These are phyloP conservation scores for Aphelinus certus DNA, from an alignment of 1,140 invertebrate species.

Conservation along the genomic window DNA sequence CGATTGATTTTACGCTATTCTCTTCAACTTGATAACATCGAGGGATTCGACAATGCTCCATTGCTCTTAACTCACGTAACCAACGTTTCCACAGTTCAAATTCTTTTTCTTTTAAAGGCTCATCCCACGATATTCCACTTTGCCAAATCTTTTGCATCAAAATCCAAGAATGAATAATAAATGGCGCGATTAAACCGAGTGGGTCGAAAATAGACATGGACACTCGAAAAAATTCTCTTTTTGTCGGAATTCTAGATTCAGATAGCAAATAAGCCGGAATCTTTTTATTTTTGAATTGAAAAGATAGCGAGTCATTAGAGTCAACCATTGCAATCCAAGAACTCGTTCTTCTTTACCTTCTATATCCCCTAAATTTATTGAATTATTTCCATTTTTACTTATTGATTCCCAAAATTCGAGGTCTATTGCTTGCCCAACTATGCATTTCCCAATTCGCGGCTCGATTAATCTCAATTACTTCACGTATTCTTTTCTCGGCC, in stretches of 20 bases:
- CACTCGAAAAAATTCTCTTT: conserved; percentile 45
- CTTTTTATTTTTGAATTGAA: background rate
- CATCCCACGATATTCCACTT: conserved; percentile 33
- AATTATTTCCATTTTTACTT: background rate
- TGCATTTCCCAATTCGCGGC: conserved; percentile 14
- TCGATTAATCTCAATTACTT: background rate
- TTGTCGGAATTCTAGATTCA: conserved; percentile 34
- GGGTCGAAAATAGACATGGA: conserved; percentile 42
- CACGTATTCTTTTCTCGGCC: background rate
- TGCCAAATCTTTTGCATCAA: conserved; percentile 54
- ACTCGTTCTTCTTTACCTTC: background rate
- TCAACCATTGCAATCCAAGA: conserved; percentile 6
- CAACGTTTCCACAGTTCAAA: background rate
- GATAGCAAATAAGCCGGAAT: background rate
- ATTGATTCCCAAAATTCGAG: background rate
- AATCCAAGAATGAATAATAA: conserved; percentile 54
- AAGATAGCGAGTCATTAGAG: background rate
- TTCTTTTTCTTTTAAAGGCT: conserved; percentile 3
- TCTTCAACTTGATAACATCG: background rate
- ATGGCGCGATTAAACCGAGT: conserved; percentile 23
- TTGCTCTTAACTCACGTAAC: background rate
- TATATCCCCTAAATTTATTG: background rate
- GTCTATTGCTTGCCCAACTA: conserved; percentile 23
- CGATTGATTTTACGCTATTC: background rate
- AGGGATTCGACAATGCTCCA: conserved; percentile 5